Evolutionary conservation across 2,888 invertebrate genomes (phyloP).

Genomic region (Caenorhabditis macrosperma): DNA sequence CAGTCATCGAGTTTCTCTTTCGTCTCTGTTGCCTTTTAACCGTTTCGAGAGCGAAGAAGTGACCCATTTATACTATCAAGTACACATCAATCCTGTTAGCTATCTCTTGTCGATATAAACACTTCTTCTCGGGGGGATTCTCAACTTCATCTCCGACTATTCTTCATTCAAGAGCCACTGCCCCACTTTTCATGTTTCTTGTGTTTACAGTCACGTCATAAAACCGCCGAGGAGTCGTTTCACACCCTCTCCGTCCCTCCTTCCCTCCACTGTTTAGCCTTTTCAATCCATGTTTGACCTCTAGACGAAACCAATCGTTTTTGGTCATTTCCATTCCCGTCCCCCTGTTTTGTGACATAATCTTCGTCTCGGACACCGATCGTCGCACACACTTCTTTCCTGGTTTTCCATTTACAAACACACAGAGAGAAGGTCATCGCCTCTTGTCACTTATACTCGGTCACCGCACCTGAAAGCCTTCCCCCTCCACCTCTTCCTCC

Average conservation of each 20-base stretch:
- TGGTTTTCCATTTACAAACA: constrained; percentile 35
- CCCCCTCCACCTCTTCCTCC: background rate
- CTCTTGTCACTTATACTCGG: constrained; percentile 28
- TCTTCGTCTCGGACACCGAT: constrained; percentile 35
- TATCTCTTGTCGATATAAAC: background rate
- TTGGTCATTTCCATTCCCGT: constrained; percentile 43
- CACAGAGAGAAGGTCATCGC: constrained; percentile 32
- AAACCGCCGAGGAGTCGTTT: constrained; percentile 11
- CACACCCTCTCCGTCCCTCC: constrained; percentile 9
- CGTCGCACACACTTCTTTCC: constrained; percentile 7
- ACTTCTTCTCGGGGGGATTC: too few species aligned
- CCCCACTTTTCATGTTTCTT: background rate
- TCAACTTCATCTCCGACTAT: too few species aligned
- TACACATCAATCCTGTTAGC: constrained; percentile 18
- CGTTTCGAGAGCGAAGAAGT: constrained; percentile 28
- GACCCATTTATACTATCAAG: constrained; percentile 43
- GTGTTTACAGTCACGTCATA: background rate
- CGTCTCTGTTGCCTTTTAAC: constrained; percentile 18
- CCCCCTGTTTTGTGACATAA: constrained; percentile 55
- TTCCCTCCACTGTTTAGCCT: constrained; percentile 36
- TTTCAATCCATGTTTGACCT: constrained; percentile 47
- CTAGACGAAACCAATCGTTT: constrained; percentile 47
- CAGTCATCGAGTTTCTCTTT: constrained; percentile 31
- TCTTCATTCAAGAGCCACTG: too few species aligned
- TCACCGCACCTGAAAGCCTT: constrained; percentile 26